Evolutionary conservation across 2,797 vertebrate genomes (phyloP).

Genomic region (Ctenopoma multispine): DNA sequence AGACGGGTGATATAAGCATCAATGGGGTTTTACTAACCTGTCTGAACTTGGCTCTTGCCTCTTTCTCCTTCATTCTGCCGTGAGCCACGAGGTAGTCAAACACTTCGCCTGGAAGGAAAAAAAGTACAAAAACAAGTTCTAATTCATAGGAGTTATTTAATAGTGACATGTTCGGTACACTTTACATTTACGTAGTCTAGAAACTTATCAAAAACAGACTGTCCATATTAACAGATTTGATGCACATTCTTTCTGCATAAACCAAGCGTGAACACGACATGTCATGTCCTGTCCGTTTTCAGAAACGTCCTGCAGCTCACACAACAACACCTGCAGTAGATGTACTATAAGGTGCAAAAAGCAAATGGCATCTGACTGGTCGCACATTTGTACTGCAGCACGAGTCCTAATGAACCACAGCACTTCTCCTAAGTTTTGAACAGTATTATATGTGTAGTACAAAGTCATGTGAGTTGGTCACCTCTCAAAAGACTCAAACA

Average conservation of each 20-base stretch:
- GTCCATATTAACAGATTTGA: too few species aligned
- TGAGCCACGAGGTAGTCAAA: constrained; percentile 93
- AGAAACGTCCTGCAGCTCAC: not conserved
- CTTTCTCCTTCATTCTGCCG: constrained; percentile 97
- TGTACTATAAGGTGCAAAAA: not conserved
- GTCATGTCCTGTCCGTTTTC: not conserved
- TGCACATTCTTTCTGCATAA: not conserved
- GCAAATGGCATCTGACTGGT: not conserved
- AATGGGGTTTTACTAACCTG: constrained; percentile 83
- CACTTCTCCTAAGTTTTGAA: too few species aligned
- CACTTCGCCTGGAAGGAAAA: constrained; percentile 88
- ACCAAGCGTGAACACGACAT: not conserved
- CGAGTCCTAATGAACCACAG: too few species aligned
- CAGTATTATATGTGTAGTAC: too few species aligned
- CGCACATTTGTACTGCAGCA: too few species aligned
- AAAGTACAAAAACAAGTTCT: not conserved
- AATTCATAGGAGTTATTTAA: not conserved
- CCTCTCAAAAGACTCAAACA: too few species aligned
- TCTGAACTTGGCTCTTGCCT: constrained; percentile 94
- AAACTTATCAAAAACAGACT: too few species aligned
- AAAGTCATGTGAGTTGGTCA: too few species aligned
- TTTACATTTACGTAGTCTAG: not conserved
- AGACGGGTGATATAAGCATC: not conserved
- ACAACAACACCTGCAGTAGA: not conserved
- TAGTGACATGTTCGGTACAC: not conserved